Percentiles rank a stretch among this genome's conserved stretches.
Conservation (phyloP, 2,113 vertebrate species). For the Cyanoliseus patagonus region DNA sequence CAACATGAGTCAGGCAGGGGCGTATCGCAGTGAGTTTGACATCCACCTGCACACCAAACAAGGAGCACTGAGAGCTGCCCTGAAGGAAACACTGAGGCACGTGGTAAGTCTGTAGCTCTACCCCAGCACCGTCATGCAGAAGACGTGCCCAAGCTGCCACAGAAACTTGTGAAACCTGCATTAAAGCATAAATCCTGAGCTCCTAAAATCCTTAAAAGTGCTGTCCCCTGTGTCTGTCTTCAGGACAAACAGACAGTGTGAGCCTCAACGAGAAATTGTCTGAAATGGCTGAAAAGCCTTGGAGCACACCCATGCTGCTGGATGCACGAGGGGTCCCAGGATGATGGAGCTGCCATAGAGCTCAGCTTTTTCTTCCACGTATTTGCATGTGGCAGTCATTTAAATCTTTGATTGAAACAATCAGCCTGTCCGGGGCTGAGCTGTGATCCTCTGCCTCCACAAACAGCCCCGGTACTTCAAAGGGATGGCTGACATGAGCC, state of each 20-base stretch:
- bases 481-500: constrained; percentile 25
- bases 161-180: not conserved
- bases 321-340: not conserved
- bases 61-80: not conserved
- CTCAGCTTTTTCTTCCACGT: not conserved
- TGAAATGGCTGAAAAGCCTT: not conserved
- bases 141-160: not conserved
- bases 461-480: not conserved
- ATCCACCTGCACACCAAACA: not conserved
- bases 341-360: not conserved
- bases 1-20: accelerated
- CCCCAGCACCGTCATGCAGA: accelerated
- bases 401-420: constrained; percentile 62
- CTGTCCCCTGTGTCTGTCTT: accelerated
- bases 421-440: not conserved
- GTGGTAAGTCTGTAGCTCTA: not conserved
- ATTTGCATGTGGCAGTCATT: constrained; percentile 52
- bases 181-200: not conserved
- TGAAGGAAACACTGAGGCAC: accelerated
- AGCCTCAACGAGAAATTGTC: accelerated
- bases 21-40: not conserved
- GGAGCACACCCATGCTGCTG: not conserved
- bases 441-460: constrained; percentile 35
- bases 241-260: accelerated
- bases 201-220: not conserved